These are phyloP conservation scores for Cardiocondyla obscurior DNA, from an alignment of 1,140 invertebrate genomes.

Conservation along the genomic window DNA sequence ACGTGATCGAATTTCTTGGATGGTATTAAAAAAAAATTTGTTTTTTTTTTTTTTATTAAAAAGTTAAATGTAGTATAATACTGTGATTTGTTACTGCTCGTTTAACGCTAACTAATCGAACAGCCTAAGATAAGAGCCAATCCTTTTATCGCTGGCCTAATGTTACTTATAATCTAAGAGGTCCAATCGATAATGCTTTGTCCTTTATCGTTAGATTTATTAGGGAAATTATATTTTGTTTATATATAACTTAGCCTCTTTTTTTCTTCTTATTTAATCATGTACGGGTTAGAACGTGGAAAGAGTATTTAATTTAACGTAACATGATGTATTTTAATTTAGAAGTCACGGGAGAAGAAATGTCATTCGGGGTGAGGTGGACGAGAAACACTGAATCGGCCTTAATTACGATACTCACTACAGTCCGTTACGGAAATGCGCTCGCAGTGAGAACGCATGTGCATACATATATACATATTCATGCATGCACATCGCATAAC, in stretches of 20 bases:
- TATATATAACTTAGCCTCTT: not conserved
- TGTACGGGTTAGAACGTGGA: not conserved
- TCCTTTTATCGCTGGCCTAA: slow-evolving; percentile 40
- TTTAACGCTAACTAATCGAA: slow-evolving; percentile 30
- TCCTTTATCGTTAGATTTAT: not conserved
- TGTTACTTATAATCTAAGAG: slow-evolving; percentile 11
- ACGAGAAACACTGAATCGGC: slow-evolving; percentile 32
- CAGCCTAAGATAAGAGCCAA: slow-evolving; percentile 13
- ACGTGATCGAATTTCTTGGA: not conserved
- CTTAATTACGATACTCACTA: slow-evolving; percentile 44
- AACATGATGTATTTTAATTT: slow-evolving; percentile 14
- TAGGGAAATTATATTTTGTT: slow-evolving; percentile 21
- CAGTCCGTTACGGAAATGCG: slow-evolving; percentile 24
- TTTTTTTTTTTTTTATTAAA: too few species aligned
- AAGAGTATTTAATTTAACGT: slow-evolving; percentile 8
- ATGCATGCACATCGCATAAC: slow-evolving; percentile 11
- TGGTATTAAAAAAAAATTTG: not conserved
- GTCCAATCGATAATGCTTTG: slow-evolving; percentile 15
- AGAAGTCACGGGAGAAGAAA: not conserved
- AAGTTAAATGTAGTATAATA: not conserved
- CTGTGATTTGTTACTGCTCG: slow-evolving; percentile 18
- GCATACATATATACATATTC: slow-evolving; percentile 5
- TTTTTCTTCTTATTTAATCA: not conserved
- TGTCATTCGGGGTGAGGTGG: not conserved
- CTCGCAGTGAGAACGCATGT: slow-evolving; percentile 18